Evolutionary conservation across 2,797 vertebrate genomes (phyloP).

Genomic region (Thaleichthys pacificus): DNA sequence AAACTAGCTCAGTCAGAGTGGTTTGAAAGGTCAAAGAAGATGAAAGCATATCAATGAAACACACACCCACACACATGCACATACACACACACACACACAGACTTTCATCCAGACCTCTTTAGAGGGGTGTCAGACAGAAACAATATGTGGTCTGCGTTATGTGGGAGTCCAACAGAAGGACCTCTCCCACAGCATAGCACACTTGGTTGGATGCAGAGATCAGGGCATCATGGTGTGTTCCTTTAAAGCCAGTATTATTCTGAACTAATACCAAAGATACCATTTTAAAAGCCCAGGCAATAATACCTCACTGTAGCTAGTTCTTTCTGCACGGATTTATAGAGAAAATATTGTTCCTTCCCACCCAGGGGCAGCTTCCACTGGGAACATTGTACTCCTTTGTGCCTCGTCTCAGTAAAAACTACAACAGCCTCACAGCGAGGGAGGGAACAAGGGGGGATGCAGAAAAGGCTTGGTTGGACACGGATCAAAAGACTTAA

Average conservation of each 20-base stretch:
- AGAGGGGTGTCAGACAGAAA: slow-evolving; percentile 42
- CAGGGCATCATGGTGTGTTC: slow-evolving; percentile 15
- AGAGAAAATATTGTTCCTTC: slow-evolving; percentile 44
- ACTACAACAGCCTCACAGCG: slow-evolving; percentile 30
- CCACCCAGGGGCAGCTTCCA: slow-evolving; percentile 48
- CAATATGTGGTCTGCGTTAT: slow-evolving; percentile 1
- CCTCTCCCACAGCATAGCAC: slow-evolving; percentile 49
- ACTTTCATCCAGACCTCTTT: slow-evolving; percentile 23
- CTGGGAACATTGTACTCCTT: slow-evolving; percentile 52
- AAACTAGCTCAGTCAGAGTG: slow-evolving; percentile 55
- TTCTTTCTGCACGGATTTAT: slow-evolving; percentile 46
- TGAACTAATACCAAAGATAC: slow-evolving; percentile 44
- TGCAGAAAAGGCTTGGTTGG: slow-evolving; percentile 58
- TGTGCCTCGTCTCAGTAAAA: slow-evolving; percentile 46
- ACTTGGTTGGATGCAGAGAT: slow-evolving; percentile 47
- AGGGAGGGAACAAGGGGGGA: neutral
- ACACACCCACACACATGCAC: slow-evolving; percentile 47
- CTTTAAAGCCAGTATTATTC: neutral
- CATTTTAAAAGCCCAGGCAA: slow-evolving; percentile 25
- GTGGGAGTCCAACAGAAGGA: slow-evolving; percentile 26
- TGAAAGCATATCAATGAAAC: slow-evolving; percentile 76
- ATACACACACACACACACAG: neutral
- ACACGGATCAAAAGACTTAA: slow-evolving; percentile 61
- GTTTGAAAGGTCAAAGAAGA: slow-evolving; percentile 70
- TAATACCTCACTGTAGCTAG: slow-evolving; percentile 43